phyloP scores from a whole-genome alignment of 2,888 invertebrate species.

The Troilus luridus region DNA sequence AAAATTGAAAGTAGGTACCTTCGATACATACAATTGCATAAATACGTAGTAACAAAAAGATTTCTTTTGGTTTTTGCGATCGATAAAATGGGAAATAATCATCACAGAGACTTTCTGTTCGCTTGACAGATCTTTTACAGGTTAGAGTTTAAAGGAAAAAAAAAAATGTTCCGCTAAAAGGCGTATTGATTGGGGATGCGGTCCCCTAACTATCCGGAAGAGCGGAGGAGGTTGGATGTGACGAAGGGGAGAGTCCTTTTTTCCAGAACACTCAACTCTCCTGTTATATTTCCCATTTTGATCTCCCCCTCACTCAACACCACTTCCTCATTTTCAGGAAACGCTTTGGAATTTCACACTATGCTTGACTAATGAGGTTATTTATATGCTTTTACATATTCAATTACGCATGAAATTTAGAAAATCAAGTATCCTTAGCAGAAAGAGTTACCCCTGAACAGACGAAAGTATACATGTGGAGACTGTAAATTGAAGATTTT shows the following conservation, averaged over 20 bases:
- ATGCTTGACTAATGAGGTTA: too few relatives aligned
- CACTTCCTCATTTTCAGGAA: background rate
- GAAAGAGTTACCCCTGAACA: too few relatives aligned
- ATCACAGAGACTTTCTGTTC: background rate
- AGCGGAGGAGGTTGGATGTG: background rate
- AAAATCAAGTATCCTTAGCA: too few relatives aligned
- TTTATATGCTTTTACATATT: too few relatives aligned
- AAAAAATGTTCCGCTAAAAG: background rate
- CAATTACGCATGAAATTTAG: too few relatives aligned
- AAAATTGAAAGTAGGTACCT: too few relatives aligned
- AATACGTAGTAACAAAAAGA: too few relatives aligned
- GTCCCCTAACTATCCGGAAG: constrained; percentile 27
- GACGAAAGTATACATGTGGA: too few relatives aligned
- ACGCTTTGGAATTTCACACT: background rate
- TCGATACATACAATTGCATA: too few relatives aligned
- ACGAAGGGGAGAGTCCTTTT: background rate
- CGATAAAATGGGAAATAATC: background rate
- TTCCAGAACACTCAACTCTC: background rate
- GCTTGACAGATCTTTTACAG: background rate
- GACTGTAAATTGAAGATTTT: too few relatives aligned
- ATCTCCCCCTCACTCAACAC: background rate
- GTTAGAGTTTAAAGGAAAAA: background rate
- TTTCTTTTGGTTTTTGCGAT: too few relatives aligned
- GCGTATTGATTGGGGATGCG: background rate
- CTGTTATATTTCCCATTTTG: constrained; percentile 18